These are phyloP conservation scores for Taphrorychus bicolor DNA, from an alignment of 2,888 invertebrate genomes.

Conservation along the genomic window DNA sequence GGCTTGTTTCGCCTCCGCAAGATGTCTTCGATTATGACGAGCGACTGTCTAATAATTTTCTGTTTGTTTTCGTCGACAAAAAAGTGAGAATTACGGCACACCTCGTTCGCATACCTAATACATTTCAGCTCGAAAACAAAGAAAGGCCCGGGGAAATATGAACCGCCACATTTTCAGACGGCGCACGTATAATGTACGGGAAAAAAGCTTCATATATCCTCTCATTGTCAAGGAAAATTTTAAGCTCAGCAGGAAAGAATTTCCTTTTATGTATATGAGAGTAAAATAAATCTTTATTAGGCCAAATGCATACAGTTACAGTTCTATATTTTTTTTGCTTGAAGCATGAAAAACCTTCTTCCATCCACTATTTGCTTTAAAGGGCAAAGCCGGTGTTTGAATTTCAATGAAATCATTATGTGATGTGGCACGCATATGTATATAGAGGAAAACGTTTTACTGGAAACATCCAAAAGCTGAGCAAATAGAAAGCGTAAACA, in stretches of 20 bases:
- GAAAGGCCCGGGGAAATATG: constrained; percentile 12
- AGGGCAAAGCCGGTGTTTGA: not conserved
- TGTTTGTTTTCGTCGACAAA: not conserved
- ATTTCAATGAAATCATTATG: not conserved
- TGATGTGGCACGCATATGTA: too few species aligned
- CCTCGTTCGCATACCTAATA: constrained; percentile 7
- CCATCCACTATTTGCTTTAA: not conserved
- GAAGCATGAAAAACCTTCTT: constrained; percentile 13
- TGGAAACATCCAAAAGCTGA: not conserved
- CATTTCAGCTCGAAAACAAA: constrained; percentile 6
- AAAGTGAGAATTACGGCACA: not conserved
- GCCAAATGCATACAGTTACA: not conserved
- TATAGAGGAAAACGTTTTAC: not conserved
- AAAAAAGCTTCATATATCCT: constrained; percentile 54
- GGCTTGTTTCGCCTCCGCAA: constrained; percentile 2
- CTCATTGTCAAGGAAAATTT: constrained; percentile 56
- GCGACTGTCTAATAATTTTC: not conserved
- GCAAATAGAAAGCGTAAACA: not conserved
- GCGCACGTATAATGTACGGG: constrained; percentile 39
- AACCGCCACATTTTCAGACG: constrained; percentile 12
- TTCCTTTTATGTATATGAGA: constrained; percentile 48
- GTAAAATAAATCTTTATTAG: constrained; percentile 28
- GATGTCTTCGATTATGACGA: not conserved
- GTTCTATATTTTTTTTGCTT: constrained; percentile 10
- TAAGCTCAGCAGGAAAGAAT: constrained; percentile 52